phyloP scores from a whole-genome alignment of 1,140 invertebrate species.

The Drosophila insularis region DNA sequence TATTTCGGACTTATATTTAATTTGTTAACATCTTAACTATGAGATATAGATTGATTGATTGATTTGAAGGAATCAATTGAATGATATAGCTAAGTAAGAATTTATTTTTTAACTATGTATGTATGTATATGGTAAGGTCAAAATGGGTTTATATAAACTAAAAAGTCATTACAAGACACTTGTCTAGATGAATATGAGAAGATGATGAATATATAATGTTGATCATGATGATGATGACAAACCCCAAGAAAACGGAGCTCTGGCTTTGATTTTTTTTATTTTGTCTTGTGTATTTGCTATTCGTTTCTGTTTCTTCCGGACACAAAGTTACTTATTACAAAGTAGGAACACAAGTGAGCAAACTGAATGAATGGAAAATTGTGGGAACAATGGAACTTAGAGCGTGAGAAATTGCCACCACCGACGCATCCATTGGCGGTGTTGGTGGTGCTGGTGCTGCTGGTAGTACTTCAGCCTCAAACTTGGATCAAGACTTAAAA shows the following conservation, averaged over 20 bases:
- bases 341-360: slow-evolving; percentile 76
- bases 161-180: slow-evolving; percentile 56
- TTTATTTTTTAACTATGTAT: too few species aligned
- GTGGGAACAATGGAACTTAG: slow-evolving; percentile 70
- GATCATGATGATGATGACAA: slow-evolving; percentile 44
- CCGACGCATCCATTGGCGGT: slow-evolving; percentile 33
- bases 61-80: too few species aligned
- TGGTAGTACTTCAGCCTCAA: slow-evolving; percentile 40
- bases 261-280: not conserved
- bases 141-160: slow-evolving; percentile 46
- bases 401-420: slow-evolving; percentile 69
- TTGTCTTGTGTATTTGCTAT: not conserved
- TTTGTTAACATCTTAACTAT: too few species aligned
- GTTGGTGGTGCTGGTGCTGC: slow-evolving; percentile 16
- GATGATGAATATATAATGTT: slow-evolving; percentile 6
- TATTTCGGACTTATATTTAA: too few species aligned
- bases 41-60: too few species aligned
- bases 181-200: not conserved
- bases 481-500: slow-evolving; percentile 25
- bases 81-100: too few species aligned
- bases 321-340: slow-evolving; percentile 66
- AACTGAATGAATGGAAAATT: slow-evolving; percentile 79
- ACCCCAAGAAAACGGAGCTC: slow-evolving; percentile 19
- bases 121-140: not conserved
- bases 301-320: slow-evolving; percentile 46